Evolutionary conservation across 2,113 vertebrate genomes (phyloP).

Genomic region (Lutjanus erythropterus): DNA sequence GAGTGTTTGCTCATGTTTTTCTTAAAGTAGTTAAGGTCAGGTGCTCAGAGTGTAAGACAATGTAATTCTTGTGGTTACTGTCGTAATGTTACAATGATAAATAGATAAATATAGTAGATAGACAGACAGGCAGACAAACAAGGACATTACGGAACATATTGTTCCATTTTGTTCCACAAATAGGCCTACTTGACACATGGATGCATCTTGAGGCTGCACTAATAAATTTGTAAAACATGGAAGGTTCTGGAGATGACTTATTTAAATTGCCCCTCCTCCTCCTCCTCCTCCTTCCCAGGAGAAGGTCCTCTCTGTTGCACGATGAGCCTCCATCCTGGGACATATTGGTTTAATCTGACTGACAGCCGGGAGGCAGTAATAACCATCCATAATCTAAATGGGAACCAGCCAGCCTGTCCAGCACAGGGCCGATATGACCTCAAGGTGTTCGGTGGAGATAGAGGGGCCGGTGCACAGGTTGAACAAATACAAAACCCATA

Average conservation of each 20-base stretch:
- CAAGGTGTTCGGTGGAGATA: constrained; percentile 82
- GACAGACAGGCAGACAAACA: constrained; percentile 3
- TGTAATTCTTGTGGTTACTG: background rate
- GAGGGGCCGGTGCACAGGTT: constrained; percentile 37
- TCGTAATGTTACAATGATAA: background rate
- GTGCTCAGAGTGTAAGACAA: background rate
- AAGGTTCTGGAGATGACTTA: constrained; percentile 63
- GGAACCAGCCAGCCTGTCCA: constrained; percentile 66
- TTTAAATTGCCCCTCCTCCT: constrained; percentile 66
- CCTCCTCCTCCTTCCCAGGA: constrained; percentile 63
- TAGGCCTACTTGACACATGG: constrained; percentile 7
- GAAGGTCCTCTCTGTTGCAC: constrained; percentile 60
- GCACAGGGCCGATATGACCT: constrained; percentile 70
- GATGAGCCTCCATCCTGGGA: constrained; percentile 73
- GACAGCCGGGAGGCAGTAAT: constrained; percentile 81
- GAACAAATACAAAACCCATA: constrained; percentile 32
- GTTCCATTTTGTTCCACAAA: constrained; percentile 33
- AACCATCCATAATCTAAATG: constrained; percentile 83
- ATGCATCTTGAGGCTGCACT: constrained; percentile 20
- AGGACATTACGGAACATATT: background rate
- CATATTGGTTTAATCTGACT: constrained; percentile 82
- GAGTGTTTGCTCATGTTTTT: background rate
- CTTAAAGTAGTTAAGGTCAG: background rate
- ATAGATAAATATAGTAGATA: background rate
- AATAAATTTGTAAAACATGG: constrained; percentile 60